Conservation (phyloP, 2,113 vertebrate species). For the Pseudorasbora parva region DNA sequence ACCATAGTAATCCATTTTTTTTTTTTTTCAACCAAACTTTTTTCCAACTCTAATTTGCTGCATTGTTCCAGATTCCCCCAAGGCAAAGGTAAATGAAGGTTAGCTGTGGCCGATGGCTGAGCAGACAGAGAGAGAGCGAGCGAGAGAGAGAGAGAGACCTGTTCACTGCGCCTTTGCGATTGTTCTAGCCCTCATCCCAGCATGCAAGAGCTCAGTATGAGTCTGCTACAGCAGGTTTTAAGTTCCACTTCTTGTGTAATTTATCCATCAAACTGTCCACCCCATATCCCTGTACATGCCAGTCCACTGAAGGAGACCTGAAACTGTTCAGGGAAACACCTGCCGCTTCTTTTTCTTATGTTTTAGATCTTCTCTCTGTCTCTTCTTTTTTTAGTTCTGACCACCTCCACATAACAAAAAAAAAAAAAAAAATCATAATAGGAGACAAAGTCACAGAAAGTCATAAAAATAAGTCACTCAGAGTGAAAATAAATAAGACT, state of each 20-base stretch:
- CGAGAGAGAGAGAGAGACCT: constrained; percentile 25
- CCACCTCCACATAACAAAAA: not conserved
- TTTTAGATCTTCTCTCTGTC: constrained; percentile 16
- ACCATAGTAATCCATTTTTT: not conserved
- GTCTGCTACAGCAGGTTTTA: constrained; percentile 29
- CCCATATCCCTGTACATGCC: constrained; percentile 10
- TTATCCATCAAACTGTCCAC: constrained; percentile 45
- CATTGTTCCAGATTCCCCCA: constrained; percentile 47
- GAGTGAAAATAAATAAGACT: not conserved
- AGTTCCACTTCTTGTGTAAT: constrained; percentile 41
- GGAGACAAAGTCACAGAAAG: constrained; percentile 14
- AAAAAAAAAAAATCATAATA: not conserved
- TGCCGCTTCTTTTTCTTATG: not conserved
- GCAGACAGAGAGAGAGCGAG: constrained; percentile 12
- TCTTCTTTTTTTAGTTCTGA: not conserved
- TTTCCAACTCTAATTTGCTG: constrained; percentile 34
- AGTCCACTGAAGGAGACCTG: constrained; percentile 21
- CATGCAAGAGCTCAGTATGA: constrained; percentile 23
- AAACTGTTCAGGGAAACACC: constrained; percentile 25
- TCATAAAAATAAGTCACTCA: not conserved
- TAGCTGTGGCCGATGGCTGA: constrained; percentile 52
- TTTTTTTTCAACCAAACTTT: not conserved
- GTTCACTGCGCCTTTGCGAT: constrained; percentile 26
- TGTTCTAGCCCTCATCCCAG: constrained; percentile 38
- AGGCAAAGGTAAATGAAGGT: constrained; percentile 60